Conservation (phyloP, 2,797 vertebrate species). For the Coluber constrictor region DNA sequence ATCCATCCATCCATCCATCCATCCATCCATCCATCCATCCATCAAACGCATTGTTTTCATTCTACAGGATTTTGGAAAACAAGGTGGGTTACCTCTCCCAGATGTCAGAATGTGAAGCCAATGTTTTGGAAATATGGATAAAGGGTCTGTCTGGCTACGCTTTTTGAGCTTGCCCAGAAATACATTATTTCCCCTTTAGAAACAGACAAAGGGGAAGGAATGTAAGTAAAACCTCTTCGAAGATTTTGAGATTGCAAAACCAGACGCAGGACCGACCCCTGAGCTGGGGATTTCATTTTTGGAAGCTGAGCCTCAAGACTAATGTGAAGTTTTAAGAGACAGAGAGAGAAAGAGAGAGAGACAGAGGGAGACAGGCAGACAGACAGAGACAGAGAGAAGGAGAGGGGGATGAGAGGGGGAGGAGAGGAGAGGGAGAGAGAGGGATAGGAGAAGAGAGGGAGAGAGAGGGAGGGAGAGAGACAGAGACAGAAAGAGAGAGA, state of each 20-base stretch:
- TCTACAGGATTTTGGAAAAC: slow-evolving; percentile 46
- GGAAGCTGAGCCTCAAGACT: background rate
- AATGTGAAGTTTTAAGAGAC: background rate
- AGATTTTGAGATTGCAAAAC: slow-evolving; percentile 38
- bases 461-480: too few relatives aligned
- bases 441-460: too few relatives aligned
- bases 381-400: too few relatives aligned
- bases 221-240: slow-evolving; percentile 35
- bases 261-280: slow-evolving; percentile 19
- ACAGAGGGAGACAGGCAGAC: too few relatives aligned
- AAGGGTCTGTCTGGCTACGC: slow-evolving; percentile 31
- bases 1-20: too few relatives aligned
- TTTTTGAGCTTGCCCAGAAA: slow-evolving; percentile 82
- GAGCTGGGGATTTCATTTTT: slow-evolving; percentile 7
- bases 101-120: slow-evolving; percentile 17
- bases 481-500: too few relatives aligned
- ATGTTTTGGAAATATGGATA: slow-evolving; percentile 40
- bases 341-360: too few relatives aligned
- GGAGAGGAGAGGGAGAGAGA: too few relatives aligned
- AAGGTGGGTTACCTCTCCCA: slow-evolving; percentile 59
- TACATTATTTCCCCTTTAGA: slow-evolving; percentile 78
- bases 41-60: slow-evolving; percentile 23
- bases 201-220: slow-evolving; percentile 49
- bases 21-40: too few relatives aligned
- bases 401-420: rapidly evolving